phyloP scores from a whole-genome alignment of 2,797 vertebrate species.

The Galaxias olidus region DNA sequence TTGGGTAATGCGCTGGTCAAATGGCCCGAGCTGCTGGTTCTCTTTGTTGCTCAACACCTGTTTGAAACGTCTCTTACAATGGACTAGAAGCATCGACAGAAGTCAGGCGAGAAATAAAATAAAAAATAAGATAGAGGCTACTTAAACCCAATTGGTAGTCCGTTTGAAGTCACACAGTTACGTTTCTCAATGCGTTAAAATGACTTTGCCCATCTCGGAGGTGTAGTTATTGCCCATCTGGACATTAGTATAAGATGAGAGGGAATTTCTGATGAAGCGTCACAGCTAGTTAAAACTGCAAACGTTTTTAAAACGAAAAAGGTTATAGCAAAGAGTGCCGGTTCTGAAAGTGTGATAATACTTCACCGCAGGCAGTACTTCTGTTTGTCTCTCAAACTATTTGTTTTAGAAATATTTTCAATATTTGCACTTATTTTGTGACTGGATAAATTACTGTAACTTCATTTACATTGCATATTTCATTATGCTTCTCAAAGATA shows the following conservation, averaged over 20 bases:
- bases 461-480: too few relatives aligned
- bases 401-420: too few relatives aligned
- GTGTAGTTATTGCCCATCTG: background rate
- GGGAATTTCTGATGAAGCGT: background rate
- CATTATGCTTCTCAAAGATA: too few relatives aligned
- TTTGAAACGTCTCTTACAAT: background rate
- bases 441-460: too few relatives aligned
- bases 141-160: slow-evolving; percentile 2
- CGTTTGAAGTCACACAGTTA: background rate
- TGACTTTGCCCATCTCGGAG: background rate
- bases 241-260: background rate
- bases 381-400: too few relatives aligned
- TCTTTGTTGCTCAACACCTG: slow-evolving; percentile 3
- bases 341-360: background rate
- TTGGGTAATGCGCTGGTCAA: slow-evolving; percentile 13
- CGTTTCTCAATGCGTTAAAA: background rate
- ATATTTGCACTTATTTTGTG: too few relatives aligned
- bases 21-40: background rate
- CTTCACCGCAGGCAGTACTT: background rate
- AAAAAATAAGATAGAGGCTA: background rate
- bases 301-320: too few relatives aligned
- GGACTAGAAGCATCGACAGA: background rate
- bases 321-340: background rate
- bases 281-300: background rate
- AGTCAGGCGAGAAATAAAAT: background rate